phyloP scores from a whole-genome alignment of 2,797 vertebrate species.

The Sebastes kiyomatsui region DNA sequence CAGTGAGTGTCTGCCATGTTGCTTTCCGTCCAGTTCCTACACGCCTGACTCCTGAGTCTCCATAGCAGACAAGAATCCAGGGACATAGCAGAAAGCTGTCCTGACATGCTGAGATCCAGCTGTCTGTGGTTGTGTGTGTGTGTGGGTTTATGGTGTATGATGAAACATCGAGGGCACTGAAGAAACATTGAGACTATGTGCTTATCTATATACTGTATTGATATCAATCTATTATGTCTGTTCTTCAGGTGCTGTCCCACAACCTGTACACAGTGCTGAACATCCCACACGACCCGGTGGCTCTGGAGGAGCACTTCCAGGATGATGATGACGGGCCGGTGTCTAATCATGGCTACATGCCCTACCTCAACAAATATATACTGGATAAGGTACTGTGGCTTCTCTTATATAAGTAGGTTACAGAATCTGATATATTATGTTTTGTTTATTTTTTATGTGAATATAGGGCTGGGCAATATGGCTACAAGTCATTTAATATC shows the following conservation, averaged over 20 bases:
- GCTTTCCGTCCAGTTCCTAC: conserved; percentile 66
- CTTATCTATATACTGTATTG: neutral
- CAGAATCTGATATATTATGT: too few species aligned
- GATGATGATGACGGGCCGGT: conserved; percentile 97
- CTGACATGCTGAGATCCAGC: conserved; percentile 65
- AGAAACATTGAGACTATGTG: neutral
- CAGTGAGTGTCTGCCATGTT: neutral
- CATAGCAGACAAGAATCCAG: conserved; percentile 60
- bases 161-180: conserved; percentile 8
- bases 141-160: conserved; percentile 20
- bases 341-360: conserved; percentile 99
- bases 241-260: conserved; percentile 93
- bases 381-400: conserved; percentile 90
- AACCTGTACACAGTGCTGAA: conserved; percentile 96
- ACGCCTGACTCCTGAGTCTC: conserved; percentile 38
- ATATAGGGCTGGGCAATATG: neutral
- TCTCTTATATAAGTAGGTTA: neutral
- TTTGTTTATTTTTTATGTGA: neutral
- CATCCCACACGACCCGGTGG: conserved; percentile 96
- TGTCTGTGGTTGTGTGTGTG: conserved; percentile 35
- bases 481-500: too few species aligned
- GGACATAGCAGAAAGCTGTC: conserved; percentile 70
- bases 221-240: neutral
- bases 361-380: conserved; percentile 99
- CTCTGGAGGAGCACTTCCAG: conserved; percentile 96